A percentile compares a stretch with the other conserved stretches of the same genome.
Evolutionary conservation across 30 jellyfish, hydroid and myxozoan species (phyloP).

Genomic region (Hydractinia echinata): DNA sequence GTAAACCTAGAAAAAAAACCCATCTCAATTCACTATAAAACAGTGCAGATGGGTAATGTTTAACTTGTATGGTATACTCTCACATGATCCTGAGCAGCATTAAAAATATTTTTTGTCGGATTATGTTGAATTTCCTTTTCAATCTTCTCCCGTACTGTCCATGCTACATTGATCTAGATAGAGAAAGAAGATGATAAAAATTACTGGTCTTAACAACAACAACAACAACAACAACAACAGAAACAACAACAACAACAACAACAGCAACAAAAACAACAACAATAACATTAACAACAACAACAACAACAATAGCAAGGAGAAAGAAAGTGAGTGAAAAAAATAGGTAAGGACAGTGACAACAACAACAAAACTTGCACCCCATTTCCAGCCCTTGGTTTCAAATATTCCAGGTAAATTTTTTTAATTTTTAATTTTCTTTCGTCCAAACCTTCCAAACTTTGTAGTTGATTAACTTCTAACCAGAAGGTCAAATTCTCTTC

Average conservation of each 20-base stretch:
- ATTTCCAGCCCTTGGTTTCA: slow-evolving; percentile 59
- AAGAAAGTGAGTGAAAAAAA: slow-evolving; percentile 5
- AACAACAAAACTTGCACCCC: slow-evolving; percentile 33
- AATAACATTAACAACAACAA: no score
- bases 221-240: no score
- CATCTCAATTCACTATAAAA: not conserved
- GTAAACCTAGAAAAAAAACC: slow-evolving; percentile 12
- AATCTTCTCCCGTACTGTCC: slow-evolving; percentile 25
- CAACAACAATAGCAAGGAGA: no score
- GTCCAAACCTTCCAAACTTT: slow-evolving; percentile 22
- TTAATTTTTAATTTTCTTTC: slow-evolving; percentile 30
- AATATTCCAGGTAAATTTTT: slow-evolving; percentile 50
- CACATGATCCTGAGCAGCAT: slow-evolving; percentile 40
- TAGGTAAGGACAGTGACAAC: no score
- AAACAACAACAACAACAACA: not conserved
- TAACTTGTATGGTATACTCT: not conserved
- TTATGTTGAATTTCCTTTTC: slow-evolving; percentile 19
- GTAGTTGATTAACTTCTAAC: slow-evolving; percentile 61
- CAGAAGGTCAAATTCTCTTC: slow-evolving; percentile 76
- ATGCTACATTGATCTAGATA: slow-evolving; percentile 19
- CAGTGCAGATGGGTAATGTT: not conserved
- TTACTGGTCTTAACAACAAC: no score
- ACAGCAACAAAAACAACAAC: not conserved
- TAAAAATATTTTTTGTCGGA: slow-evolving; percentile 14
- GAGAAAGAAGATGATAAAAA: no score